A percentile compares a stretch with the other conserved stretches of the same genome.
Conservation (phyloP, 2,888 invertebrate species). For the Arge pagana region DNA sequence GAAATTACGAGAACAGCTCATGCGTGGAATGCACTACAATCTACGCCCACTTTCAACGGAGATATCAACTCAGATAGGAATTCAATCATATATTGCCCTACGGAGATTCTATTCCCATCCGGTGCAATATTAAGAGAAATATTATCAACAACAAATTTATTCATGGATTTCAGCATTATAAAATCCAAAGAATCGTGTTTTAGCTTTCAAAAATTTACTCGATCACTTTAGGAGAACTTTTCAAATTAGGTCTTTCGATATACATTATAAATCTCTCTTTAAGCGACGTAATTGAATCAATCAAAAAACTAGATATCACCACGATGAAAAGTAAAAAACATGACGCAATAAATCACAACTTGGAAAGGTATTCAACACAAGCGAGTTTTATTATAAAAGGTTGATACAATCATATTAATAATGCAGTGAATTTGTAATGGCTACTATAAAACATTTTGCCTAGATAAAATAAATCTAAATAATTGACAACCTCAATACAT, state of each 20-base stretch:
- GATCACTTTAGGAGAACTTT: too few relatives aligned
- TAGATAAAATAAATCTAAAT: slow-evolving; percentile 13
- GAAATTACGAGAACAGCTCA: neutral
- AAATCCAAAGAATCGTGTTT: too few relatives aligned
- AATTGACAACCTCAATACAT: slow-evolving; percentile 13
- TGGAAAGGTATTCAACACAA: slow-evolving; percentile 5
- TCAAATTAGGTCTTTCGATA: too few relatives aligned
- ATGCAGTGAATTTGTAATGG: slow-evolving; percentile 7
- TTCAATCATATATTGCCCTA: neutral
- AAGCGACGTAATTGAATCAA: too few relatives aligned
- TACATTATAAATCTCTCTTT: too few relatives aligned
- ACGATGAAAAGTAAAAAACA: neutral
- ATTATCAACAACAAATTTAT: too few relatives aligned
- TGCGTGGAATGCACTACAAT: neutral
- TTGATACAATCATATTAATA: slow-evolving; percentile 17
- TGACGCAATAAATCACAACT: slow-evolving; percentile 11
- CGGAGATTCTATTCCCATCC: too few relatives aligned
- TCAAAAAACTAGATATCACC: neutral
- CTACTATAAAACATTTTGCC: slow-evolving; percentile 4
- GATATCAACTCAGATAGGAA: neutral
- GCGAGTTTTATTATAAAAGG: slow-evolving; percentile 16
- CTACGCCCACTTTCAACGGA: slow-evolving; percentile 5
- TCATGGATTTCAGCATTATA: too few relatives aligned
- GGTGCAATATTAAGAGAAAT: too few relatives aligned
- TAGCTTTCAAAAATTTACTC: too few relatives aligned